Conservation (phyloP, 2,888 invertebrate species). For the Alloplasta piceator region DNA sequence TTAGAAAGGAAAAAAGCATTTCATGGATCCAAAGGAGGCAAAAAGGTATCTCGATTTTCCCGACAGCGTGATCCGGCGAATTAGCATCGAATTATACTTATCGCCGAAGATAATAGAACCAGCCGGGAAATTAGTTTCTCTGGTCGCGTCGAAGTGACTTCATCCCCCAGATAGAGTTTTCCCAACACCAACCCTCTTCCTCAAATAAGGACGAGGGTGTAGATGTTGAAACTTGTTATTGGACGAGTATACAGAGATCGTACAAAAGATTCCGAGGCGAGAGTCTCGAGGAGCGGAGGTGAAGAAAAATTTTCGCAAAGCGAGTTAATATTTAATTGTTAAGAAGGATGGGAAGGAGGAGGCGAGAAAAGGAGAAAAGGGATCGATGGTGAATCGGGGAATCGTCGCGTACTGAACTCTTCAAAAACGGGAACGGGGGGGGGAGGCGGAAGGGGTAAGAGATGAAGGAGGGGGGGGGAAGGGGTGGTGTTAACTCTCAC, state of each 20-base stretch:
- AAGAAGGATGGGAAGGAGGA: slow-evolving; percentile 17
- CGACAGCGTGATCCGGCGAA: too few species aligned
- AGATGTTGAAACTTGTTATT: slow-evolving; percentile 5
- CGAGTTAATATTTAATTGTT: slow-evolving; percentile 53
- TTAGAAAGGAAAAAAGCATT: too few species aligned
- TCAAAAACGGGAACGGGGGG: neutral
- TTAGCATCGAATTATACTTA: too few species aligned
- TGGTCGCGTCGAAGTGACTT: too few species aligned
- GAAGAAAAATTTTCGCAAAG: slow-evolving; percentile 31
- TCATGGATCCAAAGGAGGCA: too few species aligned
- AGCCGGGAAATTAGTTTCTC: too few species aligned
- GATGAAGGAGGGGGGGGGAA: too few species aligned
- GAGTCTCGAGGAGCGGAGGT: neutral
- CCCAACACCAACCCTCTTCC: neutral
- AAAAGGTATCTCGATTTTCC: too few species aligned
- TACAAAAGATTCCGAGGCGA: slow-evolving; percentile 2
- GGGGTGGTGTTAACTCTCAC: neutral
- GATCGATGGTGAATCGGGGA: slow-evolving; percentile 41
- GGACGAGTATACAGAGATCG: neutral
- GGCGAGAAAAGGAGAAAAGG: neutral
- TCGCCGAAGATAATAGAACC: too few species aligned
- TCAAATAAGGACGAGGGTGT: neutral
- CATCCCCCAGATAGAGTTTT: neutral
- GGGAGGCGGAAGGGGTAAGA: too few species aligned
- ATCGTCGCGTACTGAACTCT: neutral